Conservation (phyloP, 1,140 invertebrate species). For the Penaeus indicus region DNA sequence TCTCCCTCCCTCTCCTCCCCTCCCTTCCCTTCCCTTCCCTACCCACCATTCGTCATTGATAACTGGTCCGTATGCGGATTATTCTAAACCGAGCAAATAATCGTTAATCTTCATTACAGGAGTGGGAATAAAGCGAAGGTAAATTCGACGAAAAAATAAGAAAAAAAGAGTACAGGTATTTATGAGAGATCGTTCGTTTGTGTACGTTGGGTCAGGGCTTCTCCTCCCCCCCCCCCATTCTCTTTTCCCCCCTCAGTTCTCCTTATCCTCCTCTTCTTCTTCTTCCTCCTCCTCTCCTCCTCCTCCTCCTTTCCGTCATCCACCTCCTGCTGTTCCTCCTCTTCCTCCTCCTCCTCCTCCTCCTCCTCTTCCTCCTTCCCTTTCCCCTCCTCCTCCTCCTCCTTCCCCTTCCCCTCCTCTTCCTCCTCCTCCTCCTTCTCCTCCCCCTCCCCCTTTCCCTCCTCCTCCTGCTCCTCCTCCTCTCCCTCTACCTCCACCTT, state of each 20-base stretch:
- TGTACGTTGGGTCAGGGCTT: not conserved
- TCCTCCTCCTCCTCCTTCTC: not conserved
- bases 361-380: not conserved
- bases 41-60: not conserved
- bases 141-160: too few species aligned
- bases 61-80: too few species aligned
- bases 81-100: too few species aligned
- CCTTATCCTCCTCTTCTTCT: not conserved
- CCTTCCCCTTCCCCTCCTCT: not conserved
- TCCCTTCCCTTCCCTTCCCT: not conserved
- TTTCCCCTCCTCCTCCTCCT: not conserved
- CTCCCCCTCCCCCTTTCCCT: not conserved
- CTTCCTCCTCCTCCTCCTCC: too few species aligned
- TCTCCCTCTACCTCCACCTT: too few species aligned
- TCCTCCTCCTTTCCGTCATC: too few species aligned
- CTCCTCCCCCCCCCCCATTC: not conserved
- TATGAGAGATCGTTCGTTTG: too few species aligned
- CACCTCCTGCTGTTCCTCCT: not conserved
- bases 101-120: too few species aligned
- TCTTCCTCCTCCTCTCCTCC: not conserved
- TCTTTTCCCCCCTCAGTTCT: not conserved
- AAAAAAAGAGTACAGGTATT: too few species aligned
- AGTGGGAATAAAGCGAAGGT: too few species aligned
- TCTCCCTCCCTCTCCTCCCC: not conserved
- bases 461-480: too few species aligned